Conservation (phyloP, 2,797 vertebrate species). For the Acridotheres tristis region DNA sequence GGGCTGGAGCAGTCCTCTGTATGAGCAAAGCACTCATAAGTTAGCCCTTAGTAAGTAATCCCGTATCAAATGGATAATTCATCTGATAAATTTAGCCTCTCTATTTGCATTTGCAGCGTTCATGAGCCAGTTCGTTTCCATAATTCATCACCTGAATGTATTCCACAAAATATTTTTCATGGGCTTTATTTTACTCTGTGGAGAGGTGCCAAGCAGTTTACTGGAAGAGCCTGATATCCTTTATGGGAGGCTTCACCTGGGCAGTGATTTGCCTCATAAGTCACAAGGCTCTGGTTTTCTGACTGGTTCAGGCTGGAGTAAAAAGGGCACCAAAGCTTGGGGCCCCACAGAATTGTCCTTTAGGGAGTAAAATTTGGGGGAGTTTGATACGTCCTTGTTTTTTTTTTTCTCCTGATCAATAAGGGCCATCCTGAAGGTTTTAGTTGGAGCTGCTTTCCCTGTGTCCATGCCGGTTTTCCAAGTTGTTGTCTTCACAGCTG, state of each 20-base stretch:
- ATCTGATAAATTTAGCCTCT: constrained; percentile 32
- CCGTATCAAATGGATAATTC: constrained; percentile 35
- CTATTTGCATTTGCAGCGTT: constrained; percentile 43
- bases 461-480: neutral
- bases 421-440: neutral
- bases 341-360: fast-evolving
- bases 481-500: neutral
- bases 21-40: neutral
- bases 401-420: neutral
- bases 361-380: neutral
- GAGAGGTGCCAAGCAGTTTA: constrained; percentile 38
- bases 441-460: neutral
- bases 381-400: neutral
- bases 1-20: neutral
- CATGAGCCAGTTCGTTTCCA: constrained; percentile 1
- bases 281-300: neutral
- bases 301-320: neutral
- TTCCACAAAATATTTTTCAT: constrained; percentile 58
- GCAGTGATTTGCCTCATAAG: neutral
- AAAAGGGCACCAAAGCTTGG: fast-evolving
- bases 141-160: constrained; percentile 52
- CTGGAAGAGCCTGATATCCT: constrained; percentile 19
- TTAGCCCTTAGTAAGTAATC: constrained; percentile 36
- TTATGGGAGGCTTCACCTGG: constrained; percentile 21
- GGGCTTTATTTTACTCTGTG: constrained; percentile 12